phyloP scores from a whole-genome alignment of 2,797 vertebrate genomes.

The Mormyrops boulengeri region DNA sequence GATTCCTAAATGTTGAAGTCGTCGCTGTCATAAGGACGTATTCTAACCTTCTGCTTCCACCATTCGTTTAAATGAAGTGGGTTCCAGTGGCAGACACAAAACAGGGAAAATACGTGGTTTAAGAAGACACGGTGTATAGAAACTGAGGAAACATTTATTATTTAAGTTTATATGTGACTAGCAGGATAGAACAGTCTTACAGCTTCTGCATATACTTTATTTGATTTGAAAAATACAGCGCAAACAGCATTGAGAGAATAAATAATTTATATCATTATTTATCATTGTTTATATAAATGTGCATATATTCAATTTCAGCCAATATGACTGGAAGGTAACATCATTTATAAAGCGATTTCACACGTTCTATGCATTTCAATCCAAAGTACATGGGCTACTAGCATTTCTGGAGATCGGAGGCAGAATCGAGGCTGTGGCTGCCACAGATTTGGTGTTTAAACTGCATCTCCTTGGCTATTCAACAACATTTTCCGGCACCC shows the following conservation, averaged over 20 bases:
- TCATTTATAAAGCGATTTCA: background rate
- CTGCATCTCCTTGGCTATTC: background rate
- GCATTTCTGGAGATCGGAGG: background rate
- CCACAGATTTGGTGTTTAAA: background rate
- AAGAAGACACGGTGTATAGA: background rate
- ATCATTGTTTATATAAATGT: background rate
- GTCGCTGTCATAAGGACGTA: background rate
- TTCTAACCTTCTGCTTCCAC: background rate
- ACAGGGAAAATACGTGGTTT: background rate
- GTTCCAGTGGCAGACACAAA: background rate
- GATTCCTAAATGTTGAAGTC: background rate
- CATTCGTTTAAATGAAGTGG: background rate
- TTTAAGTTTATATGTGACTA: background rate
- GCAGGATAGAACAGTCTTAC: background rate
- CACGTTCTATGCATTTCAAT: background rate
- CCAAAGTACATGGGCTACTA: background rate
- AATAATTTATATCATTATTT: background rate
- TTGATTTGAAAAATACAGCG: background rate
- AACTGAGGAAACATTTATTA: background rate
- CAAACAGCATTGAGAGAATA: background rate
- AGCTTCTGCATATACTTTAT: background rate
- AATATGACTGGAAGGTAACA: background rate
- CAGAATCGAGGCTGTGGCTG: background rate
- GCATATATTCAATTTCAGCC: background rate
- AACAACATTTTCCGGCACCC: background rate